Conservation (phyloP, 92 coral and sea anemone species). For the Virgularia gustaviana region DNA sequence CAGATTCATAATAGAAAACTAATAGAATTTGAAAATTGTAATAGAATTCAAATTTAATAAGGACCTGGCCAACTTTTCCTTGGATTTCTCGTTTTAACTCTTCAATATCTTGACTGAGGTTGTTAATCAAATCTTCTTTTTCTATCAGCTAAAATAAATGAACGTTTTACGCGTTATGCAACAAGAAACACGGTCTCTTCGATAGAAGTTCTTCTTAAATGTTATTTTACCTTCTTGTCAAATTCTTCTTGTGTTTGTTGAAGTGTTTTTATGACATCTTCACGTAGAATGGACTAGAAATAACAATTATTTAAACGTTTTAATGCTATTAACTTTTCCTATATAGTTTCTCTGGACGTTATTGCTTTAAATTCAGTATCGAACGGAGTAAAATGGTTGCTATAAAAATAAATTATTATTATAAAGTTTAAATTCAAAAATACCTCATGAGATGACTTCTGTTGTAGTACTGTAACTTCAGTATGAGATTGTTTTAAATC, state of each 20-base stretch:
- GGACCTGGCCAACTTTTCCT: constrained; percentile 8
- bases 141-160: constrained; percentile 1
- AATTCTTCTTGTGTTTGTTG: constrained; percentile 34
- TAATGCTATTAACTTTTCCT: too few species aligned
- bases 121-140: constrained; percentile 18
- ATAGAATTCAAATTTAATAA: not conserved
- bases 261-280: constrained; percentile 24
- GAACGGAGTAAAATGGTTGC: too few species aligned
- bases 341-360: too few species aligned
- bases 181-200: too few species aligned
- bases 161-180: too few species aligned
- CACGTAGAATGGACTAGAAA: constrained; percentile 17
- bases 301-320: too few species aligned
- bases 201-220: too few species aligned
- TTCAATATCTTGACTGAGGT: constrained; percentile 19
- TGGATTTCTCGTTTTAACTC: constrained; percentile 17
- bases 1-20: not conserved
- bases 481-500: constrained; percentile 70
- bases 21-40: not conserved
- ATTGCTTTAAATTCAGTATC: too few species aligned
- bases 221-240: constrained; percentile 6
- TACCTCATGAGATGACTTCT: constrained; percentile 81
- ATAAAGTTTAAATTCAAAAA: too few species aligned
- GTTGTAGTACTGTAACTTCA: constrained; percentile 62
- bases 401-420: too few species aligned